These are phyloP conservation scores for Mycalesis mineus DNA, from an alignment of 2,888 invertebrate genomes.

Conservation along the genomic window DNA sequence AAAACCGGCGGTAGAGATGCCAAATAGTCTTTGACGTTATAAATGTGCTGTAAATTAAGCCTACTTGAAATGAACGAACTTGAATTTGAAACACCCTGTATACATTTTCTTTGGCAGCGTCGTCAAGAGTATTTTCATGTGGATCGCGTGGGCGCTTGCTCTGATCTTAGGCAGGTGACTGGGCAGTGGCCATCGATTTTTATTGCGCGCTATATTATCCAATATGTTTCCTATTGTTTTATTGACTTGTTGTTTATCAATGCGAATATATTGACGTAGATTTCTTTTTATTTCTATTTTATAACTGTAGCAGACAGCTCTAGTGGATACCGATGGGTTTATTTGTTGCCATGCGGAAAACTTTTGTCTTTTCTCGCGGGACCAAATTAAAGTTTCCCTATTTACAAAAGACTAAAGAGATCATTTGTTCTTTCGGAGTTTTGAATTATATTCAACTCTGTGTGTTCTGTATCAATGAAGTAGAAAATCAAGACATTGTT, in stretches of 20 bases:
- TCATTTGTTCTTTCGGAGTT: no score
- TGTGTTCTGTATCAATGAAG: no score
- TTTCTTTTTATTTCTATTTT: constrained; percentile 31
- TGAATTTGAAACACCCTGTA: constrained; percentile 27
- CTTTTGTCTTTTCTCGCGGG: no score
- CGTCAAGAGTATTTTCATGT: constrained; percentile 68
- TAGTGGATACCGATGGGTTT: neutral
- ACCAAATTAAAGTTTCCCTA: no score
- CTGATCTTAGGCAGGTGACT: constrained; percentile 61
- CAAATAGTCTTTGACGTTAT: no score
- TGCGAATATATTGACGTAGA: constrained; percentile 44
- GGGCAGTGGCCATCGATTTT: constrained; percentile 67
- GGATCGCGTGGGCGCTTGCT: constrained; percentile 58
- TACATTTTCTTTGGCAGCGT: constrained; percentile 72
- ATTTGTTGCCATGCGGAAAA: neutral
- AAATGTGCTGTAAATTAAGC: neutral
- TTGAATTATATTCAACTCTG: no score
- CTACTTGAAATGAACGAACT: no score
- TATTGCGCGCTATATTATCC: constrained; percentile 58
- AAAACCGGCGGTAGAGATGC: no score
- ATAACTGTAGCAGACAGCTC: constrained; percentile 6
- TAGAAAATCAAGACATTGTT: no score
- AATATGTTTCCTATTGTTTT: constrained; percentile 63
- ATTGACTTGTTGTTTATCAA: constrained; percentile 55
- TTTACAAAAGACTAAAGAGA: no score